Evolutionary conservation across 1,140 invertebrate species (phyloP).

Genomic region (Apis laboriosa): DNA sequence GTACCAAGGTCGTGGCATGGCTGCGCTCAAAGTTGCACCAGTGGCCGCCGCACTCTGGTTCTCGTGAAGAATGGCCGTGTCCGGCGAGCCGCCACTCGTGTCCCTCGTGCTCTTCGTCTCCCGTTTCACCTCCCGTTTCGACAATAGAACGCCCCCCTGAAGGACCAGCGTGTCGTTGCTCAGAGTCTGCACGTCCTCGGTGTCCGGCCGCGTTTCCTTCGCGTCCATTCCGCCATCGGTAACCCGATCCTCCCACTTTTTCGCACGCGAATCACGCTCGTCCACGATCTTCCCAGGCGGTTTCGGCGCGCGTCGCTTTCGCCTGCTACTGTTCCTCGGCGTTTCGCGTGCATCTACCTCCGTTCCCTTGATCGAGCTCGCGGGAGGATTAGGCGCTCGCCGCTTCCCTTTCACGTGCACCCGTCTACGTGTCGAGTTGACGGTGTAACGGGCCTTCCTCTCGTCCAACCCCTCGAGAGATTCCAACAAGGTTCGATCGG

Average conservation of each 20-base stretch:
- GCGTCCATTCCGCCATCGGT: slow-evolving; percentile 60
- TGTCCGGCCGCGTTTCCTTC: slow-evolving; percentile 37
- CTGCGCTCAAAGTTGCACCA: slow-evolving; percentile 74
- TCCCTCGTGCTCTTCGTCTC: slow-evolving; percentile 19
- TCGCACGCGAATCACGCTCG: slow-evolving; percentile 3
- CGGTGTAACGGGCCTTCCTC: slow-evolving; percentile 81
- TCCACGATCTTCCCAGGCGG: slow-evolving; percentile 77
- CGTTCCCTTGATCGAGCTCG: slow-evolving; percentile 44
- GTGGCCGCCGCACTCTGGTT: background rate
- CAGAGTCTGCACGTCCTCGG: slow-evolving; percentile 58
- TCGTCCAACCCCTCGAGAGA: slow-evolving; percentile 72
- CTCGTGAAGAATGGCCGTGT: slow-evolving; percentile 16
- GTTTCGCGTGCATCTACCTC: slow-evolving; percentile 59
- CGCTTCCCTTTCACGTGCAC: slow-evolving; percentile 88
- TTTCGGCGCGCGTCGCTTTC: slow-evolving; percentile 83
- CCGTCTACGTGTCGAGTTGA: slow-evolving; percentile 78
- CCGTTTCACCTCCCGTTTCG: slow-evolving; percentile 64
- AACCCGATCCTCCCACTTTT: slow-evolving; percentile 8
- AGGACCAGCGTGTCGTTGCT: slow-evolving; percentile 78
- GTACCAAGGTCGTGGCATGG: slow-evolving; percentile 85
- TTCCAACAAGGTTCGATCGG: slow-evolving; percentile 62
- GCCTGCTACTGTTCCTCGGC: slow-evolving; percentile 74
- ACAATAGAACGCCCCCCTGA: slow-evolving; percentile 70
- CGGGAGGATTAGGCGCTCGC: slow-evolving; percentile 87
- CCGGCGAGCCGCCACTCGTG: background rate